phyloP scores from a whole-genome alignment of 2,113 vertebrate species.

The Hypocryptadius cinnamomeus region DNA sequence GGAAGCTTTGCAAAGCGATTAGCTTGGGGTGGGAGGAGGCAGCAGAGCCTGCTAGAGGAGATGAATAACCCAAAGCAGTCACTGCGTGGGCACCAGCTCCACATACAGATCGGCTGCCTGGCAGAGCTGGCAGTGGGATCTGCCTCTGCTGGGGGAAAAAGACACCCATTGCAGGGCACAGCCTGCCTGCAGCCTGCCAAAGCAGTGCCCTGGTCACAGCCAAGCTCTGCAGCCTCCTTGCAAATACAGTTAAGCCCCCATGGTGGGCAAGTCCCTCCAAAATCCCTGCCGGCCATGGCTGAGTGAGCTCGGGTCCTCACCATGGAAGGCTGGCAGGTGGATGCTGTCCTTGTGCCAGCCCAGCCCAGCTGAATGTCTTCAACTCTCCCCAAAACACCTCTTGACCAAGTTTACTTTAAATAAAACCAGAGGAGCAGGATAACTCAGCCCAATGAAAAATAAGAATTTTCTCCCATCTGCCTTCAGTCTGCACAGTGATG shows the following conservation, averaged over 20 bases:
- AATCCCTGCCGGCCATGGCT: background rate
- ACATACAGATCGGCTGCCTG: background rate
- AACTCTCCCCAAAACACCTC: background rate
- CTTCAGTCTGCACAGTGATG: background rate
- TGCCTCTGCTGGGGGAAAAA: background rate
- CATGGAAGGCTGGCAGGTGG: background rate
- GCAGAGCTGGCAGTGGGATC: background rate
- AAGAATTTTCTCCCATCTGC: background rate
- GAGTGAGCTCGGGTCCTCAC: background rate
- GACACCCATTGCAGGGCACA: background rate
- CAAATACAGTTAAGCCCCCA: background rate
- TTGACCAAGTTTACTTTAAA: background rate
- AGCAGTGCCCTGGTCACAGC: background rate
- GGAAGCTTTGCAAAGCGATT: slow-evolving; percentile 49
- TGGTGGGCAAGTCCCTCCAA: background rate
- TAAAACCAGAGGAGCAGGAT: background rate
- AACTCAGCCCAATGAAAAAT: background rate
- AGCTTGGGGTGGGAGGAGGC: slow-evolving; percentile 40
- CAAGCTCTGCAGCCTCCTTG: background rate
- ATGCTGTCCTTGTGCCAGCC: background rate
- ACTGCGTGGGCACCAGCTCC: background rate
- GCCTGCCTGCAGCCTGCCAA: background rate
- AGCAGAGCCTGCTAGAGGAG: slow-evolving; percentile 24
- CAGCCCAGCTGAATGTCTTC: background rate
- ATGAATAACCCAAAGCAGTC: slow-evolving; percentile 27